Evolutionary conservation across 1,140 invertebrate genomes (phyloP), one percentile per base, ranked within the genome.

Genomic region (Heterodera carotae): DNA sequence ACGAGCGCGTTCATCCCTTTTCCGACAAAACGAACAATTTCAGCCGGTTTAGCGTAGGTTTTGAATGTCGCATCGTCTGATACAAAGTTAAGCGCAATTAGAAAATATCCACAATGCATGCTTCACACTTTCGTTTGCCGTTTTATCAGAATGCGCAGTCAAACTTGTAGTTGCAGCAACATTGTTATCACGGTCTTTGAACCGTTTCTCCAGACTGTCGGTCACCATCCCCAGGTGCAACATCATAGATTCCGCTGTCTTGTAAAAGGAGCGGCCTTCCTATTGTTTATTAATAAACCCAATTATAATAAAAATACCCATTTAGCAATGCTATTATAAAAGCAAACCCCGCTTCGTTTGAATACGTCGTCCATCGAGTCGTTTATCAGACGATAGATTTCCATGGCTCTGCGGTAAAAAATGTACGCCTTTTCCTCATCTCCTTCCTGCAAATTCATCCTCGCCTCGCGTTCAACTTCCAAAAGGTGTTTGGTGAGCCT

Each of bases 371-470:
- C 22, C 8, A n/a, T 66, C 25, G 43, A 56, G 25, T 74, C 71
- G 12, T 15, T 33, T 18, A 74, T 59, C 59, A 74, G 27, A 31
- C 27, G 7, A 6, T 18, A 33, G 27, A 74, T 34, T 25, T 62
- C 71, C 53, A 62, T 2, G 3, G 56, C 56, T 62, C 71, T 31
- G 33, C 25, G 10, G n/a, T 74, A 74, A 12, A 34, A 31, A 62
- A 74, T 62, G 64, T 62, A 74, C 7, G 71, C 56, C 3, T 62
- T 12, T 29, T 74, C 71, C 22, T 74, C 71, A n/a, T 74, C 53
- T 31, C 71, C 71, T n/a, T 74, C 53, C 12, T 22, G 48, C 36
- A 56, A 2, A 12, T 2, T 2, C 25, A 59, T 36, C 8, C 71
- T 59, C 6, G 53, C 71, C 34, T 33, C n/a, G 27, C 56, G 33